phyloP scores from a whole-genome alignment of 2,797 vertebrate species.

The Ptychadena robeensis region DNA sequence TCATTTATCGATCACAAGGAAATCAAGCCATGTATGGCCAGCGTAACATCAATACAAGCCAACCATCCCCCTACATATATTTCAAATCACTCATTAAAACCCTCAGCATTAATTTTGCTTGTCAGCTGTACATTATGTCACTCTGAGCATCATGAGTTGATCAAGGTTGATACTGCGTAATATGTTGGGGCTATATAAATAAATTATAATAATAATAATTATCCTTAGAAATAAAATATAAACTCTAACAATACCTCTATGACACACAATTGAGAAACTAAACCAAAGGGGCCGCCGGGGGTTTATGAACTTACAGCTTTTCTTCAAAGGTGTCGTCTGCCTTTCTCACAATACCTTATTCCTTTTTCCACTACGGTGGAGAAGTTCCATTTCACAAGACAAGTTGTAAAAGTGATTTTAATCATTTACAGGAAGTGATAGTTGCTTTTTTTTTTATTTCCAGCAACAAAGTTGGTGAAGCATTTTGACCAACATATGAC shows the following conservation, averaged over 20 bases:
- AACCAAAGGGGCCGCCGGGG: not conserved
- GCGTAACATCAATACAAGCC: too few relatives aligned
- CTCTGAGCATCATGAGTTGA: not conserved
- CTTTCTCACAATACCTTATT: not conserved
- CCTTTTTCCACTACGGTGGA: not conserved
- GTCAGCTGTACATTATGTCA: not conserved
- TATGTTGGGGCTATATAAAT: too few relatives aligned
- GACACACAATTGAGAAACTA: not conserved
- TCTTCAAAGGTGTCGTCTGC: slow-evolving; percentile 10
- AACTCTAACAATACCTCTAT: not conserved
- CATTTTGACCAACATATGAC: too few relatives aligned
- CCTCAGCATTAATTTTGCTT: too few relatives aligned
- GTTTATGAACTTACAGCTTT: slow-evolving; percentile 4
- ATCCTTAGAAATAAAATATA: not conserved
- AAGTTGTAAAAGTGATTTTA: not conserved
- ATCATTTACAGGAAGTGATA: not conserved
- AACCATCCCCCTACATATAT: too few relatives aligned
- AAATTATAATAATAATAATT: too few relatives aligned
- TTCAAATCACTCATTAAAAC: too few relatives aligned
- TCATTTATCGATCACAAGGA: too few relatives aligned
- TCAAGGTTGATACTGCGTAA: not conserved
- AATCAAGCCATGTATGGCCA: too few relatives aligned
- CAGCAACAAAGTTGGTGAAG: too few relatives aligned
- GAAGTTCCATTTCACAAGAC: not conserved
- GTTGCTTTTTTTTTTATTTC: too few relatives aligned